These are phyloP conservation scores for Drosophila repletoides DNA, from an alignment of 1,140 invertebrate species.

Conservation along the genomic window DNA sequence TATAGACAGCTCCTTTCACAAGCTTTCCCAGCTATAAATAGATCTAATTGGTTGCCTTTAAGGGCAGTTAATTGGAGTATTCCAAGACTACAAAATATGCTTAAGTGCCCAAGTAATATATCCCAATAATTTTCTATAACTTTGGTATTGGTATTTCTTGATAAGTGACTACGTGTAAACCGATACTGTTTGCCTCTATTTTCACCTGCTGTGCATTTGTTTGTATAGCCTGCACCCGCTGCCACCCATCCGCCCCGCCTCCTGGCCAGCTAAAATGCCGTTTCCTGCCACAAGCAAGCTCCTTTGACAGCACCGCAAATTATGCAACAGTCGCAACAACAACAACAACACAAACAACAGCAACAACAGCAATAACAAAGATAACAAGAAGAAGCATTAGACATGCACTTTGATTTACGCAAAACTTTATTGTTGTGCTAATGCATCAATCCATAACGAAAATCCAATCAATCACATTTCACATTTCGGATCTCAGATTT, in stretches of 20 bases:
- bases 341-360: slow-evolving; percentile 46
- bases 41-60: too few relatives aligned
- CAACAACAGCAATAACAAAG: slow-evolving; percentile 51
- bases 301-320: slow-evolving; percentile 65
- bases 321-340: slow-evolving; percentile 63
- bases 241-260: too few relatives aligned
- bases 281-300: slow-evolving; percentile 34
- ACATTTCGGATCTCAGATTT: too few relatives aligned
- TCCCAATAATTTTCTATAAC: not conserved
- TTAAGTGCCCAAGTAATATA: too few relatives aligned
- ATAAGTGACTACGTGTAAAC: slow-evolving; percentile 30
- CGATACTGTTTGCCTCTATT: not conserved
- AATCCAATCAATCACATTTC: slow-evolving; percentile 66
- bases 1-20: too few relatives aligned
- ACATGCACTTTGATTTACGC: slow-evolving; percentile 67
- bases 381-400: slow-evolving; percentile 64
- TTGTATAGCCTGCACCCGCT: slow-evolving; percentile 33
- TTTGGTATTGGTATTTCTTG: not conserved
- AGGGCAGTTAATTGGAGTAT: too few relatives aligned
- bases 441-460: slow-evolving; percentile 21
- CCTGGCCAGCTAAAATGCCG: slow-evolving; percentile 26
- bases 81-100: too few relatives aligned
- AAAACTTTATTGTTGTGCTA: slow-evolving; percentile 61
- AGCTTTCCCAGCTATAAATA: too few relatives aligned
- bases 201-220: slow-evolving; percentile 3